phyloP scores from a whole-genome alignment of 2,797 vertebrate species.

The Cephalopachus bancanus region DNA sequence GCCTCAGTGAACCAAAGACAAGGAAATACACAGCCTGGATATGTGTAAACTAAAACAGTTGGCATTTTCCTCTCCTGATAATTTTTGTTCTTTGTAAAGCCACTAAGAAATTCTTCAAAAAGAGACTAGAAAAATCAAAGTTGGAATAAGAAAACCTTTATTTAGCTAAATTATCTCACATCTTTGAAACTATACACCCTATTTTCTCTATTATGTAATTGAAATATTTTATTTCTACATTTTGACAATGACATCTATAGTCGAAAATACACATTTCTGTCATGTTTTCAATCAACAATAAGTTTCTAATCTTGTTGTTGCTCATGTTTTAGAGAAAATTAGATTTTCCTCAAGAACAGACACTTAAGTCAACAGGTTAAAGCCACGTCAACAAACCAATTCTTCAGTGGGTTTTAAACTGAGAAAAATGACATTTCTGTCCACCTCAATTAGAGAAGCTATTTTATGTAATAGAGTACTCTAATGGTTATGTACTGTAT shows the following conservation, averaged over 20 bases:
- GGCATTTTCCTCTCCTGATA: conserved; percentile 48
- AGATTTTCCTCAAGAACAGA: conserved; percentile 7
- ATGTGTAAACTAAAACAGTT: conserved; percentile 68
- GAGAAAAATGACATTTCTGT: conserved; percentile 51
- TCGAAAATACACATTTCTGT: not conserved
- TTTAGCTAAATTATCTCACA: not conserved
- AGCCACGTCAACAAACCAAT: conserved; percentile 19
- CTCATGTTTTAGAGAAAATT: conserved; percentile 30
- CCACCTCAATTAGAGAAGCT: conserved; percentile 10
- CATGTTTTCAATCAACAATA: not conserved
- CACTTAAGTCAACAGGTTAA: conserved; percentile 50
- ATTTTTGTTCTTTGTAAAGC: conserved; percentile 69
- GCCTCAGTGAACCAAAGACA: conserved; percentile 79
- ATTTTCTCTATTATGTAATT: not conserved
- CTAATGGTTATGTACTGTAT: conserved; percentile 1
- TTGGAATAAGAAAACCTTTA: conserved; percentile 33
- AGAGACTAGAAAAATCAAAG: conserved; percentile 39
- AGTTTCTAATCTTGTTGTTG: not conserved
- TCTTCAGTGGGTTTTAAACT: conserved; percentile 25
- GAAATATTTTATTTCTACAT: not conserved
- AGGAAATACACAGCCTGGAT: conserved; percentile 53
- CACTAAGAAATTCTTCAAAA: not conserved
- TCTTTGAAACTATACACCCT: not conserved
- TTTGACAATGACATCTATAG: conserved; percentile 8
- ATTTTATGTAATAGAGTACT: conserved; percentile 42